Evolutionary conservation across 2,797 vertebrate species (phyloP), one percentile per base, ranked within the genome.

Genomic region (Phrynocephalus forsythii): DNA sequence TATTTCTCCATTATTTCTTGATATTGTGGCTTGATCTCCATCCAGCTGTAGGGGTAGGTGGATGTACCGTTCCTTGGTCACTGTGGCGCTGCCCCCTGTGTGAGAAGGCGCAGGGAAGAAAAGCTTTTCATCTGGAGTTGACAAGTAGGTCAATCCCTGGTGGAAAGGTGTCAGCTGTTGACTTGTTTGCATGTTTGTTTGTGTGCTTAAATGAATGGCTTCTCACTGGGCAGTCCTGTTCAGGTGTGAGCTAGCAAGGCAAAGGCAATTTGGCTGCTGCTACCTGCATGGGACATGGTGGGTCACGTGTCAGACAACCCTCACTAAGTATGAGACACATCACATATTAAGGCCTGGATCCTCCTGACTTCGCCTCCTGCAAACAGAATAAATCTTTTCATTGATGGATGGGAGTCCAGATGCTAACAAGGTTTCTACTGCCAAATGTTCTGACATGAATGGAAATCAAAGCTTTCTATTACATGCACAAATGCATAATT

Each of bases 81-180:
- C 67, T 33, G 90, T 82, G 83, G 87, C 85, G 81, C 84, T 76
- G 77, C 33, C 90, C 79, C 84, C 91, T 93, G 92, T 90, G 75
- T 86, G 67, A 86, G 78, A 77, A 24, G 77, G 88, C 3, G 87
- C 80, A 89, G 69, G 83, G 82, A 82, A 85, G 28, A 84, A 81
- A 56, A 24, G 50, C 72, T 75, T 68, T 56, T 7, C 52, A 56
- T 13, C 52, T 56, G 10, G 33, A 75, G 78, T 0, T 0, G 38
- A 88, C 79, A 50, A 28, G 77, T 26, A 72, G 77, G 81, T 86
- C 75, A 72, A 33, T 6, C 56, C 44, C 16, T 24, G 72, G 86
- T 75, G 82, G 82, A 89, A 87, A 85, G 71, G 86, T 80, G 75
- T 66, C 66, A 87, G 79, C 52, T 72, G 82, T 52, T 76, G 83